phyloP scores from a whole-genome alignment of 2,797 vertebrate species.

The Eremophila alpestris region DNA sequence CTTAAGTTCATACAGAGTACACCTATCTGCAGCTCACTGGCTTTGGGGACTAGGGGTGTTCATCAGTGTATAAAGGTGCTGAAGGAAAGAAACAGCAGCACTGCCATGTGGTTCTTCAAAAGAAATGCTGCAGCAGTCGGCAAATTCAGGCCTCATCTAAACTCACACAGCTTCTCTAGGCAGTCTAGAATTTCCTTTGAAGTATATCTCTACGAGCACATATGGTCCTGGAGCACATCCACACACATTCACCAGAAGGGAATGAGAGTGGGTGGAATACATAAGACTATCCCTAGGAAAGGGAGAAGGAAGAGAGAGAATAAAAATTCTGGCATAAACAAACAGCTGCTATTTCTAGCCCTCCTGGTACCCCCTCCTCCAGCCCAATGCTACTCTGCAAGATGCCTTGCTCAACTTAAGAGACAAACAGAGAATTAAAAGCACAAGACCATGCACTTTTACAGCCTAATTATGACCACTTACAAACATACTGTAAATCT shows the following conservation, averaged over 20 bases:
- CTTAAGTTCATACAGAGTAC: background rate
- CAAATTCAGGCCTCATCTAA: conserved; percentile 35
- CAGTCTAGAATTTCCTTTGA: conserved; percentile 50
- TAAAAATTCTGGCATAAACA: conserved; percentile 43
- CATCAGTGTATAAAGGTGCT: background rate
- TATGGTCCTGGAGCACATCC: conserved; percentile 62
- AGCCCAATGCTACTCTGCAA: background rate
- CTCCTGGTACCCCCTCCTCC: background rate
- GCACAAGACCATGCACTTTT: background rate
- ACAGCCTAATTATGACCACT: conserved; percentile 17
- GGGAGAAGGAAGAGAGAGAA: conserved; percentile 40
- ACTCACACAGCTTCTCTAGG: conserved; percentile 37
- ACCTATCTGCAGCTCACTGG: background rate
- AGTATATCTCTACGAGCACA: conserved; percentile 24
- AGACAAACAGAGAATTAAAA: conserved; percentile 24
- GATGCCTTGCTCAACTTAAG: conserved; percentile 1
- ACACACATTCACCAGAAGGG: conserved; percentile 54
- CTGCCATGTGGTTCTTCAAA: conserved; percentile 41
- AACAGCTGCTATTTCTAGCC: conserved; percentile 50
- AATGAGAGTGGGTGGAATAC: conserved; percentile 58
- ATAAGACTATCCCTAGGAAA: conserved; percentile 59
- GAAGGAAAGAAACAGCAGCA: conserved; percentile 25
- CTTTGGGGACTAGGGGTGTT: background rate
- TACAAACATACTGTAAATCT: conserved; percentile 28
- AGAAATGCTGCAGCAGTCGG: background rate